phyloP scores from a whole-genome alignment of 2,888 invertebrate genomes.

The Phengaris arion region DNA sequence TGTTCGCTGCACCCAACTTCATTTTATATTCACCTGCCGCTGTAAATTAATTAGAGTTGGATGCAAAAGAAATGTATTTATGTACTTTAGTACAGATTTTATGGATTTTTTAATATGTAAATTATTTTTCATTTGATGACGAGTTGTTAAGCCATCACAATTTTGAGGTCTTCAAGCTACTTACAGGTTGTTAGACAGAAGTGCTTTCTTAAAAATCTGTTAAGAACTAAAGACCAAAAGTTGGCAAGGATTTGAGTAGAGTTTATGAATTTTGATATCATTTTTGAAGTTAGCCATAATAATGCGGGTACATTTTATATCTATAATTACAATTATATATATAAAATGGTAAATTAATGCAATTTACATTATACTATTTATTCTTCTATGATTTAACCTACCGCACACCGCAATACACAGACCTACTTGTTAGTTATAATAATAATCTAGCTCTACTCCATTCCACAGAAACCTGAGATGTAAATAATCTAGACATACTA shows the following conservation, averaged over 20 bases:
- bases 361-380: not conserved
- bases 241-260: too few relatives aligned
- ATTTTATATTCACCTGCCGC: not conserved
- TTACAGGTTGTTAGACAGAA: too few relatives aligned
- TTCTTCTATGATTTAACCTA: not conserved
- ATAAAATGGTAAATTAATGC: too few relatives aligned
- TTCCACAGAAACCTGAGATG: constrained; percentile 10
- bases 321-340: too few relatives aligned
- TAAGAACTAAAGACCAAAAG: too few relatives aligned
- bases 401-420: constrained; percentile 22
- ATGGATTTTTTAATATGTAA: not conserved
- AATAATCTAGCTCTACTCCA: not conserved
- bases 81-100: not conserved
- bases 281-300: too few relatives aligned
- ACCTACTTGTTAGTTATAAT: constrained; percentile 7
- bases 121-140: too few relatives aligned
- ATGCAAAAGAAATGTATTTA: not conserved
- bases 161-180: too few relatives aligned
- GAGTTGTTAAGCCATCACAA: too few relatives aligned
- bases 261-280: too few relatives aligned
- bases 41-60: not conserved
- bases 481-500: not conserved
- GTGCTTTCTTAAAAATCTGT: too few relatives aligned
- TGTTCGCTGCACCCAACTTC: constrained; percentile 3
- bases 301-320: too few relatives aligned